Evolutionary conservation across 2,113 vertebrate genomes (phyloP).

Genomic region (Piprites chloris): DNA sequence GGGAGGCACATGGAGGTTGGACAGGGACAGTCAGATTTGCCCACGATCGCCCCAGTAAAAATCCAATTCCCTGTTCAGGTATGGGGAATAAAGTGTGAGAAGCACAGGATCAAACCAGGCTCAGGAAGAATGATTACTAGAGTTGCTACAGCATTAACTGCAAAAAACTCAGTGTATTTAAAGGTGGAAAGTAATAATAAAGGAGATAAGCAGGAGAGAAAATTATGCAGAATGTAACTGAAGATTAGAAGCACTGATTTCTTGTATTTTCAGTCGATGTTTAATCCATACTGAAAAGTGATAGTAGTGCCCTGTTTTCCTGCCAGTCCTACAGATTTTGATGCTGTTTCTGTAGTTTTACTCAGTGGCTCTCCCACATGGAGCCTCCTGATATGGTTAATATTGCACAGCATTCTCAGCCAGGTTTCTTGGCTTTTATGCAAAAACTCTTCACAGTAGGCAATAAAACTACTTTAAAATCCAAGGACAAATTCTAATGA

Average conservation of each 20-base stretch:
- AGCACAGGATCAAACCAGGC: background rate
- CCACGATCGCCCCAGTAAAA: background rate
- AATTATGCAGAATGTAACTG: background rate
- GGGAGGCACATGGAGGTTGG: rapidly evolving
- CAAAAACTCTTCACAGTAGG: background rate
- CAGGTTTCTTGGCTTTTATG: background rate
- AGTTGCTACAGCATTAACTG: background rate
- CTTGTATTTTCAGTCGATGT: background rate
- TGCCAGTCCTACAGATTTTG: background rate
- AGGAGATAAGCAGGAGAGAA: background rate
- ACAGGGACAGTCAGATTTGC: background rate
- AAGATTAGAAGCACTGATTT: background rate
- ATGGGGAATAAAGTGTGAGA: background rate
- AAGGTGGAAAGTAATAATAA: background rate
- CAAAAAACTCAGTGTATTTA: background rate
- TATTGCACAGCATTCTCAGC: background rate
- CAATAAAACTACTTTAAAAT: constrained; percentile 1
- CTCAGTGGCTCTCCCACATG: background rate
- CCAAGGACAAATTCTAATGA: background rate
- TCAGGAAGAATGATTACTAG: background rate
- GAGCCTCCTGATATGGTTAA: background rate
- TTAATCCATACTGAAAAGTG: background rate
- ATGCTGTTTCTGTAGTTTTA: background rate
- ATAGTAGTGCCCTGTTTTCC: background rate
- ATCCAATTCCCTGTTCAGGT: background rate